A percentile compares a stretch with the other conserved stretches of the same genome.
Conservation (phyloP, 1,140 invertebrate species). For the Seison nebaliae region DNA sequence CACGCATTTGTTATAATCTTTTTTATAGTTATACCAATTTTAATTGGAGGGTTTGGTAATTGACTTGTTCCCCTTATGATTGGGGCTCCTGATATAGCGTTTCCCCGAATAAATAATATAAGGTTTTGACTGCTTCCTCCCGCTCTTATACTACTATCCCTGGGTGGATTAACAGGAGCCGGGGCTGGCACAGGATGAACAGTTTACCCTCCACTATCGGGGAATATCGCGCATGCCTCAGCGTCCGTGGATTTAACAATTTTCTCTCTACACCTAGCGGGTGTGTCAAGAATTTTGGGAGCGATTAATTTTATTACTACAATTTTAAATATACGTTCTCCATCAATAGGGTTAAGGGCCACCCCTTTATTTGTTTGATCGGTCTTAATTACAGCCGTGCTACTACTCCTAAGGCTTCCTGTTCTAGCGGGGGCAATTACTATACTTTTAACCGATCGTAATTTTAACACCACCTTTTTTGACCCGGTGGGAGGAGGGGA, state of each 20-base stretch:
- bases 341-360: conserved; percentile 29
- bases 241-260: conserved; percentile 39
- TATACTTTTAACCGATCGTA: conserved; percentile 41
- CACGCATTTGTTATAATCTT: conserved; percentile 52
- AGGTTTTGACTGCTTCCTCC: conserved; percentile 43
- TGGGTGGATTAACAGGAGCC: conserved; percentile 33
- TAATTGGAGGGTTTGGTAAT: conserved; percentile 51
- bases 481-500: conserved; percentile 39
- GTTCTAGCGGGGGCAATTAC: conserved; percentile 45
- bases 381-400: conserved; percentile 38
- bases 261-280: conserved; percentile 40
- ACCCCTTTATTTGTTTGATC: conserved; percentile 37
- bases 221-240: conserved; percentile 33
- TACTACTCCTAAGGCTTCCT: conserved; percentile 38
- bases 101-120: conserved; percentile 48
- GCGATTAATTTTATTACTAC: conserved; percentile 37
- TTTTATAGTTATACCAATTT: conserved; percentile 46
- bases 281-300: conserved; percentile 39
- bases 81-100: conserved; percentile 43
- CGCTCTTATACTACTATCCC: conserved; percentile 35
- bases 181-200: conserved; percentile 39
- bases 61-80: conserved; percentile 45
- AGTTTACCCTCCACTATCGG: conserved; percentile 39
- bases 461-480: conserved; percentile 43
- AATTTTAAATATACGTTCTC: conserved; percentile 23